phyloP scores from a whole-genome alignment of 2,888 invertebrate species.

The Phalangium opilio region DNA sequence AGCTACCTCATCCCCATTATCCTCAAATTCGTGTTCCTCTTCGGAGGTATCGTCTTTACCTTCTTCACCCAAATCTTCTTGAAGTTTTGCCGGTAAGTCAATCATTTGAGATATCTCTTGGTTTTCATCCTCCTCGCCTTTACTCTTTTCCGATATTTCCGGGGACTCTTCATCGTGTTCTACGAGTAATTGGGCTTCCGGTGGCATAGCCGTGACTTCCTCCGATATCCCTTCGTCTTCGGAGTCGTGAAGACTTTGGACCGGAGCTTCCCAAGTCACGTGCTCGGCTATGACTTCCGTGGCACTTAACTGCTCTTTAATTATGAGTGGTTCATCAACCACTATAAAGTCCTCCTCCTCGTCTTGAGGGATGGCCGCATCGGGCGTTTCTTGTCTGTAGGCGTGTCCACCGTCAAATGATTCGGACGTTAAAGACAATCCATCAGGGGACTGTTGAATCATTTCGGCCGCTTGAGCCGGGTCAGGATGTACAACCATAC shows the following conservation, averaged over 20 bases:
- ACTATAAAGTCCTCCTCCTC: neutral
- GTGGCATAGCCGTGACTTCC: neutral
- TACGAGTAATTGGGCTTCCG: neutral
- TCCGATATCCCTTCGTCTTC: neutral
- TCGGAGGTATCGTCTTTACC: neutral
- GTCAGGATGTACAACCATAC: neutral
- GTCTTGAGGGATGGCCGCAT: neutral
- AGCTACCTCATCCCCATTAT: neutral
- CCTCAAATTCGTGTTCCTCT: neutral
- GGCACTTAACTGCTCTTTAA: neutral
- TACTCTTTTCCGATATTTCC: neutral
- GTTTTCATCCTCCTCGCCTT: neutral
- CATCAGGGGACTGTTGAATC: too few relatives aligned
- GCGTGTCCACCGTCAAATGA: neutral
- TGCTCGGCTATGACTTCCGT: slow-evolving; percentile 5
- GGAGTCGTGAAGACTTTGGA: slow-evolving; percentile 11
- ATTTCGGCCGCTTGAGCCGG: too few relatives aligned
- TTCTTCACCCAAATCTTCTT: neutral
- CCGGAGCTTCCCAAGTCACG: slow-evolving; percentile 17
- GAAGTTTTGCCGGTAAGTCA: too few relatives aligned
- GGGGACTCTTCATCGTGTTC: neutral
- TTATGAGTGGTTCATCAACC: neutral
- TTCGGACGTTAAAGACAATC: too few relatives aligned
- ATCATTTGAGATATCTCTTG: neutral
- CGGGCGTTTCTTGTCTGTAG: neutral